Percentiles rank a stretch among this genome's conserved stretches.
Conservation (phyloP, 2,113 vertebrate species). For the Chauna torquata region DNA sequence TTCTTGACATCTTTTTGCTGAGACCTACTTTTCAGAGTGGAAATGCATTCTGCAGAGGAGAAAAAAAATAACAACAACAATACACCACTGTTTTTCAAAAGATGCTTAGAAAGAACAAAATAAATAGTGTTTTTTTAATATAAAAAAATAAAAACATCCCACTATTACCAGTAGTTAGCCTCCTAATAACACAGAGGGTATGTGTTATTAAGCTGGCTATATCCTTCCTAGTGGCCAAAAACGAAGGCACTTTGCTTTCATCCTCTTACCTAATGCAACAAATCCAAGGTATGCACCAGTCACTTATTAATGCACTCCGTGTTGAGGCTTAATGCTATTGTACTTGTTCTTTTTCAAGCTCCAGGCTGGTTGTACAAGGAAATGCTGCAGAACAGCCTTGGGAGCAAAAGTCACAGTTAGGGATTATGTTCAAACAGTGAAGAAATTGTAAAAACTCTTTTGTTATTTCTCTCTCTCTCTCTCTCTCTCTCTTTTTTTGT, state of each 20-base stretch:
- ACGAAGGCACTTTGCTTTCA: slow-evolving; percentile 29
- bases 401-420: slow-evolving; percentile 44
- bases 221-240: slow-evolving; percentile 10
- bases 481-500: too few relatives aligned
- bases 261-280: slow-evolving; percentile 21
- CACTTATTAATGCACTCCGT: slow-evolving; percentile 18
- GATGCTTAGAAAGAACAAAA: neutral
- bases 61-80: neutral
- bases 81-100: neutral
- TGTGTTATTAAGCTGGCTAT: neutral
- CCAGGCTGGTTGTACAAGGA: slow-evolving; percentile 21
- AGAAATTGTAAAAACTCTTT: slow-evolving; percentile 34
- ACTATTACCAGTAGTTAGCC: neutral
- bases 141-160: neutral
- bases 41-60: neutral
- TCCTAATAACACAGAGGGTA: neutral
- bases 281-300: slow-evolving; percentile 9
- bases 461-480: neutral
- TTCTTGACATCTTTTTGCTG: neutral
- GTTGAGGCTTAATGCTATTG: slow-evolving; percentile 49
- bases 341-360: slow-evolving; percentile 30
- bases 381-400: slow-evolving; percentile 10
- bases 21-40: neutral
- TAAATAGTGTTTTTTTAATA: neutral
- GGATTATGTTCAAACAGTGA: slow-evolving; percentile 24